A percentile compares a stretch with the other conserved stretches of the same genome.
Evolutionary conservation across 2,797 vertebrate species (phyloP).

Genomic region (Hoplostethus mediterraneus): DNA sequence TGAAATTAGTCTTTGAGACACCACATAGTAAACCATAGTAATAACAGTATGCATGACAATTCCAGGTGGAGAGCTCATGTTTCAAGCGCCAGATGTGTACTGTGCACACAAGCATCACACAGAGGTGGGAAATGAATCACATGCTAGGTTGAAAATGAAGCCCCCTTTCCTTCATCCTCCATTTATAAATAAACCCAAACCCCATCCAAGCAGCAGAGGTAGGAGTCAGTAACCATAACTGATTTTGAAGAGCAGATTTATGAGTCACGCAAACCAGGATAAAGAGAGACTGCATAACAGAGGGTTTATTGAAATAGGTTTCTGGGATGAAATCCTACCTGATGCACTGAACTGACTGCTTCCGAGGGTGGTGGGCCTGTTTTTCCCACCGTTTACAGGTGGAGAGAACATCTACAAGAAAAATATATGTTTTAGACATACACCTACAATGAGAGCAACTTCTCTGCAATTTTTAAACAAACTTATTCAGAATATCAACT

Average conservation of each 20-base stretch:
- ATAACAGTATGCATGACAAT: constrained; percentile 21
- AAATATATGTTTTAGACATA: constrained; percentile 45
- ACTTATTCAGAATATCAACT: neutral
- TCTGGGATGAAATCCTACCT: constrained; percentile 88
- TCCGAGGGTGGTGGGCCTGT: constrained; percentile 95
- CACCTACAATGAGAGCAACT: constrained; percentile 24
- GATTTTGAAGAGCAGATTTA: constrained; percentile 38
- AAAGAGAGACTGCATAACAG: constrained; percentile 21
- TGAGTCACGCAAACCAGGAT: constrained; percentile 18
- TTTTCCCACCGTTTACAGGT: constrained; percentile 97
- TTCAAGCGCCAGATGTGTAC: constrained; percentile 71
- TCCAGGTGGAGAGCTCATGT: constrained; percentile 67
- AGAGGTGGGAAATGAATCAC: constrained; percentile 47
- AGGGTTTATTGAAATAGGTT: constrained; percentile 32
- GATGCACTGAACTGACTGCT: constrained; percentile 98
- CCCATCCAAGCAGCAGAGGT: constrained; percentile 43
- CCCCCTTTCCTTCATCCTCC: constrained; percentile 46
- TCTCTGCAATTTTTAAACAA: constrained; percentile 13
- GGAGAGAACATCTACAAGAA: constrained; percentile 97
- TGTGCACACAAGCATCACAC: constrained; percentile 28
- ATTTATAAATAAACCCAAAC: constrained; percentile 57
- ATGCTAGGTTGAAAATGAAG: constrained; percentile 47
- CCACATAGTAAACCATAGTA: constrained; percentile 11
- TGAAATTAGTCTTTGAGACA: constrained; percentile 15
- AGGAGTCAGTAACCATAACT: constrained; percentile 36